Percentiles rank a stretch among this genome's conserved stretches.
Evolutionary conservation across 2,888 invertebrate genomes (phyloP).

Genomic region (Torymus aiolomorphi): DNA sequence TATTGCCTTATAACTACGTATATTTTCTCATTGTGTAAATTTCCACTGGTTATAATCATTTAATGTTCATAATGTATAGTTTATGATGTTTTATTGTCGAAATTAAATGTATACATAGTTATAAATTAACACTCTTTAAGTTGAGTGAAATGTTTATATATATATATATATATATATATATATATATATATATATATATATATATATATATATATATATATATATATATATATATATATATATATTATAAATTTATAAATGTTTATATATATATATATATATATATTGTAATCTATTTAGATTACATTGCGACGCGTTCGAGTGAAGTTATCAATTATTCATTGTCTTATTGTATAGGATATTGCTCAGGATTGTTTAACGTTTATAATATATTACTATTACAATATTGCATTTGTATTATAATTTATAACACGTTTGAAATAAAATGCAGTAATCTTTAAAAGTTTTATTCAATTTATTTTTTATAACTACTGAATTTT

Average conservation of each 20-base stretch:
- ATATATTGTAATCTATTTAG: too few species aligned
- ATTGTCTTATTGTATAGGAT: conserved; percentile 72
- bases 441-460: conserved; percentile 69
- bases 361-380: conserved; percentile 74
- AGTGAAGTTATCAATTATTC: conserved; percentile 65
- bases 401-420: conserved; percentile 73
- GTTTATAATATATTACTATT: conserved; percentile 70
- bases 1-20: conserved; percentile 37
- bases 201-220: too few species aligned
- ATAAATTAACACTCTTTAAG: conserved; percentile 55
- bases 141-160: conserved; percentile 69
- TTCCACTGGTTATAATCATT: conserved; percentile 67
- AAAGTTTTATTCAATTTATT: neutral
- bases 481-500: neutral
- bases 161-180: too few species aligned
- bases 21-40: conserved; percentile 65
- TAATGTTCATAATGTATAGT: conserved; percentile 73
- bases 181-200: too few species aligned
- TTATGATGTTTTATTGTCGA: conserved; percentile 69
- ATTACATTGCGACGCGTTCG: conserved; percentile 64
- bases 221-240: too few species aligned
- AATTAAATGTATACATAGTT: conserved; percentile 63
- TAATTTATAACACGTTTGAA: conserved; percentile 74
- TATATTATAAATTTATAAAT: too few species aligned
- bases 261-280: too few species aligned